Evolutionary conservation across 2,888 invertebrate species (phyloP), one percentile per base, ranked within the genome.

Genomic region (Stramonita haemastoma): DNA sequence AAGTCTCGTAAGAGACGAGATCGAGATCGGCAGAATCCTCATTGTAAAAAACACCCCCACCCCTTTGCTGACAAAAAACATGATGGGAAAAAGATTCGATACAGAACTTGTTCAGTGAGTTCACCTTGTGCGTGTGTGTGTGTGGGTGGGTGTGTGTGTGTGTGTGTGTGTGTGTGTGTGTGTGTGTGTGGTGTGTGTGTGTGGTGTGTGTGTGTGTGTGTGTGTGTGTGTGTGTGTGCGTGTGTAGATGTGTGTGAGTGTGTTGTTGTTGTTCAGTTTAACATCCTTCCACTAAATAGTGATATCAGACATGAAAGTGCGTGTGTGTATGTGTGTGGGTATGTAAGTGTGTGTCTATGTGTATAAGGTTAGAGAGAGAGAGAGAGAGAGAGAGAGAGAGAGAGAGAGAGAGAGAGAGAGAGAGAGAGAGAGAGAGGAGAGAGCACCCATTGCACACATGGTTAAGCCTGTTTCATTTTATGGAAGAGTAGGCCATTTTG

Each of bases 1-100:
- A 94, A 94, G 90, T 93, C 94, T 5, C 93, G 93, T 87, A 94
- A 94, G 89, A 93, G 94, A 83, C 90, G 94, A 79, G 94, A 95
- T 89, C 93, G 91, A 89, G 94, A 93, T 83, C 92, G 92, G 56
- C 92, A 92, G 26, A 19, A 36, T 46, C 32, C 15, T 34, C 93
- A 94, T 86, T 8, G 13, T 13, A 90, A 92, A 60, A 93, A 92
- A 11, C 91, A 90, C 90, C 17, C 89, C 32, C 60, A 8, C 17
- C 22, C 1, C 60, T 2, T 15, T 4, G 32, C 92, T 0, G 92
- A 93, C 15, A 93, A 93, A 83, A 94, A 83, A 22, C 81, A 26
- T 1, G 81, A 83, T 26, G 46, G 81, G 93, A 79, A 36, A 89
- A 92, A 60, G 90, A 89, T 29, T 87, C 91, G 26, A 34, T 87